phyloP scores from a whole-genome alignment of 2,888 invertebrate genomes.

The Thymelicus acteon region DNA sequence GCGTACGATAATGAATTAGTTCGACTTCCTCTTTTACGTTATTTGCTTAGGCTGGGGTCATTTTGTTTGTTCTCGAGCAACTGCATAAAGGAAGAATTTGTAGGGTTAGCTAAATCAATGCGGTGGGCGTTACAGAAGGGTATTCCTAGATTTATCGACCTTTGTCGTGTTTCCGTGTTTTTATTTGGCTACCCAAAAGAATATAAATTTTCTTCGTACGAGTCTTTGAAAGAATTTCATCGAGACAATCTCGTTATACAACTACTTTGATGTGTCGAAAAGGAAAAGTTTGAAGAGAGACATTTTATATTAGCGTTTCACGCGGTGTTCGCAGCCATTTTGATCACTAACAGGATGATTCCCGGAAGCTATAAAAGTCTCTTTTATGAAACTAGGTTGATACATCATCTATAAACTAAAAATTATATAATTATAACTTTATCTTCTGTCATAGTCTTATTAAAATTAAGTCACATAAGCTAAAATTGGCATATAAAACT shows the following conservation, averaged over 20 bases:
- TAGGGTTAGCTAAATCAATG: slow-evolving; percentile 72
- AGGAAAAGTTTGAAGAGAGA: slow-evolving; percentile 59
- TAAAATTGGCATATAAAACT: too few relatives aligned
- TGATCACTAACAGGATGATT: slow-evolving; percentile 74
- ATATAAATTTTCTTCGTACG: slow-evolving; percentile 46
- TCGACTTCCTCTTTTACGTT: slow-evolving; percentile 64
- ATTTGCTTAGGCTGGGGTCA: slow-evolving; percentile 69
- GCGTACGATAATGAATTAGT: slow-evolving; percentile 70
- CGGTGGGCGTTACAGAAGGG: slow-evolving; percentile 68
- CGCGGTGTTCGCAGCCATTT: slow-evolving; percentile 64
- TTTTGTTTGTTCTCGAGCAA: slow-evolving; percentile 70
- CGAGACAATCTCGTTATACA: slow-evolving; percentile 57
- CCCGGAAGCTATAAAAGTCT: slow-evolving; percentile 73
- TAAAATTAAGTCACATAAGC: too few relatives aligned
- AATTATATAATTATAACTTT: slow-evolving; percentile 1
- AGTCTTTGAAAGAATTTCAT: slow-evolving; percentile 47
- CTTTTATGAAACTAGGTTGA: slow-evolving; percentile 67
- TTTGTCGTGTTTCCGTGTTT: slow-evolving; percentile 58
- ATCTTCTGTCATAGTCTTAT: background rate
- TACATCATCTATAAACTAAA: slow-evolving; percentile 47
- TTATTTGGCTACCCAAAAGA: slow-evolving; percentile 44
- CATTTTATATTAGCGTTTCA: slow-evolving; percentile 71
- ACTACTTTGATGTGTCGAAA: slow-evolving; percentile 70
- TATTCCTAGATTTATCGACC: slow-evolving; percentile 70
- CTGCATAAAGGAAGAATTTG: slow-evolving; percentile 65